Evolutionary conservation across 2,797 vertebrate genomes (phyloP).

Genomic region (Crenichthys baileyi): DNA sequence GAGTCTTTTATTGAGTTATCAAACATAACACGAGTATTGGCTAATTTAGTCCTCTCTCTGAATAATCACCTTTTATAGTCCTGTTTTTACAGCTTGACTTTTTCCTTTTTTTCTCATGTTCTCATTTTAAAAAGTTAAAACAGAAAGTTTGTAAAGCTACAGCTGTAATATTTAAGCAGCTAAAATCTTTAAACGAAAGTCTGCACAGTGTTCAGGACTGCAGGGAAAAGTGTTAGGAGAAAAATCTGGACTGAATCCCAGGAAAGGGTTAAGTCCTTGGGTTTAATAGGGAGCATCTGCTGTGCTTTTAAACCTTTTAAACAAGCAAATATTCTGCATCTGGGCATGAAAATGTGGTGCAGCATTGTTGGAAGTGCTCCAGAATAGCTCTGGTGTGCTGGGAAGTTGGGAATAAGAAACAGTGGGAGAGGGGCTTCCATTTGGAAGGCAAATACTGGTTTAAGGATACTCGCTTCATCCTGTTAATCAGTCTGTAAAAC

Average conservation of each 20-base stretch:
- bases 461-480: constrained; percentile 14
- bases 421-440: constrained; percentile 5
- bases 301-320: constrained; percentile 53
- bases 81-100: constrained; percentile 5
- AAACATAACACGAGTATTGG: constrained; percentile 21
- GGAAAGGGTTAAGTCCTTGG: constrained; percentile 53
- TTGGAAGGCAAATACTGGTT: constrained; percentile 18
- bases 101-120: background rate
- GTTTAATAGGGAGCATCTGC: constrained; percentile 62
- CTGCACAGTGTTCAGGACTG: constrained; percentile 29
- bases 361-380: constrained; percentile 54
- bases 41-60: constrained; percentile 19
- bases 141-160: constrained; percentile 3
- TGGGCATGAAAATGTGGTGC: constrained; percentile 44
- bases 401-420: constrained; percentile 7
- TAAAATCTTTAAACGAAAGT: constrained; percentile 19
- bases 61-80: constrained; percentile 32
- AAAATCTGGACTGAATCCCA: constrained; percentile 50
- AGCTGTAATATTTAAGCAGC: constrained; percentile 7
- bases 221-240: constrained; percentile 12
- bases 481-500: constrained; percentile 21
- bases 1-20: constrained; percentile 40
- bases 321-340: constrained; percentile 60
- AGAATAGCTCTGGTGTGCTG: constrained; percentile 29
- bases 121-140: constrained; percentile 12